Percentiles rank a stretch among this genome's conserved stretches.
Conservation (phyloP, 2,113 vertebrate genomes). For the Brachyhypopomus occidentalis region DNA sequence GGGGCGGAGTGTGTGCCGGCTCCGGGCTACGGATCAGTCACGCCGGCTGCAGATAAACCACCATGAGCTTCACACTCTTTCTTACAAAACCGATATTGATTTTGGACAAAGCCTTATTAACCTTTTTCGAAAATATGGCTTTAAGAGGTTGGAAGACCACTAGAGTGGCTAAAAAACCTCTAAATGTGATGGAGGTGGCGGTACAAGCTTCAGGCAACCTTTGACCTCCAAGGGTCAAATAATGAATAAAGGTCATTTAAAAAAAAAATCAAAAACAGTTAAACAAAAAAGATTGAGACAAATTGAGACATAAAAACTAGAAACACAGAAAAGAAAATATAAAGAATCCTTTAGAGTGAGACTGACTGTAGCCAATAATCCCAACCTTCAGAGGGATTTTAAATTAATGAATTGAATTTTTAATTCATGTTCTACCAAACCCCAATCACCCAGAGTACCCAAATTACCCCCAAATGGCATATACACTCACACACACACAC, state of each 20-base stretch:
- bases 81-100: background rate
- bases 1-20: too few species aligned
- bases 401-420: conserved; percentile 8
- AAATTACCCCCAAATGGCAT: conserved; percentile 47
- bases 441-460: conserved; percentile 61
- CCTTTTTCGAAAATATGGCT: too few species aligned
- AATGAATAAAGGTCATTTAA: too few species aligned
- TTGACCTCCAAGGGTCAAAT: too few species aligned
- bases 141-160: too few species aligned
- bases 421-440: conserved; percentile 49
- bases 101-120: background rate
- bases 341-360: background rate
- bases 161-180: too few species aligned
- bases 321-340: too few species aligned
- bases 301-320: background rate
- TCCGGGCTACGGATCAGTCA: too few species aligned
- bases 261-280: too few species aligned
- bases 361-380: background rate
- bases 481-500: conserved; percentile 9
- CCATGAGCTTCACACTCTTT: background rate
- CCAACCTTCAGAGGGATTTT: conserved; percentile 20
- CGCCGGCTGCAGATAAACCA: too few species aligned
- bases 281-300: background rate
- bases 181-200: too few species aligned
- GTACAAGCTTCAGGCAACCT: too few species aligned